Evolutionary conservation across 2,113 vertebrate species (phyloP), one percentile per base, ranked within the genome.

Genomic region (Poecilia latipinna): DNA sequence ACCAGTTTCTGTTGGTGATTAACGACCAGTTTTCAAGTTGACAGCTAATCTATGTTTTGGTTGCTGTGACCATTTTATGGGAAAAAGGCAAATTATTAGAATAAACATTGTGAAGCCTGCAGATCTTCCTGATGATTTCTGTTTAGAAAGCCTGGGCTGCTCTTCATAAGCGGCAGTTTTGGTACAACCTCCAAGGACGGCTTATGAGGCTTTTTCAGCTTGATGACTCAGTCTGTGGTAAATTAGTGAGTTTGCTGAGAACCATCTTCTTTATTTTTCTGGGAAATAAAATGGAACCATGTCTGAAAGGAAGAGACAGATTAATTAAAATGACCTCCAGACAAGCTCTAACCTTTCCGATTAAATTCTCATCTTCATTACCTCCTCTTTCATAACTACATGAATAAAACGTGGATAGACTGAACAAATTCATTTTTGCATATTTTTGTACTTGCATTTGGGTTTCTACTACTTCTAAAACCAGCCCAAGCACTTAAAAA

Each of bases 331-430:
- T 57, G 22, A 57, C 22, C 51, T 57, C 24, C 51, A 57, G 51
- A 57, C 8, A n/a, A 57, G 51, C 51, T 57, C 51, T 57, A 10
- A 57, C 24, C 17, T 68, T 57, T 44, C 11, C 31, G 1, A 61
- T 31, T 54, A 17, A 66, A 51, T 12, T 15, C 31, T 8, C 64
- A 22, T 22, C 22, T 48, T 60, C 22, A 1, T 11, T 57, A 17
- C 37, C 66, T 54, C 7, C 28, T 75, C 74, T n/a, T 75, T 74
- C n/a, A 35, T 80, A 61, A 75, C 2, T 42, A 37, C 22, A 68
- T 51, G 31, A 24, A 33, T 74, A 24, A 70, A 63, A 32, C 11
- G 44, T 72, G 28, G 2, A 51, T 66, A 8, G 42, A n/a, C n/a
- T 60, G 28, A 51, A 79, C 62, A 37, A 37, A 37, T 37, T 11